phyloP scores from a whole-genome alignment of 2,888 invertebrate genomes.

The Paralinhomoeus sp. region DNA sequence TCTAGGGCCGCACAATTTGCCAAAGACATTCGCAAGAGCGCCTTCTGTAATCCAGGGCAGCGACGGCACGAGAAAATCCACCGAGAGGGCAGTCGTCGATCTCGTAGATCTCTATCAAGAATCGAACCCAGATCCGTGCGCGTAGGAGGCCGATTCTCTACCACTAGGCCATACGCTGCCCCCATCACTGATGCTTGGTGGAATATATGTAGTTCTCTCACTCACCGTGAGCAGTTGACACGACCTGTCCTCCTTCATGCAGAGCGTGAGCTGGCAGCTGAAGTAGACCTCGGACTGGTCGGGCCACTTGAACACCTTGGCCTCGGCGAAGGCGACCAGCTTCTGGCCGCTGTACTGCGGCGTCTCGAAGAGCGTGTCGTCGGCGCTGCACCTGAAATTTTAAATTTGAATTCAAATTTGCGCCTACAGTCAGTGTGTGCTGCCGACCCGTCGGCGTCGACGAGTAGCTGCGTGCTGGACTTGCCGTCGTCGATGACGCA shows the following conservation, averaged over 20 bases:
- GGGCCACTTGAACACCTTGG: constrained; percentile 7
- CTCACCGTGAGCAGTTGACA: no score
- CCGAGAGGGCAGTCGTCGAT: no score
- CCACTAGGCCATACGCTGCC: no score
- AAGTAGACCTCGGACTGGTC: constrained; percentile 6
- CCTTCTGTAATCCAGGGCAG: no score
- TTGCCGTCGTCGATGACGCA: constrained; percentile 7
- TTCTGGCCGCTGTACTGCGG: constrained; percentile 1
- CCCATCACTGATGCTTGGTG: no score
- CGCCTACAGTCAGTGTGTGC: neutral
- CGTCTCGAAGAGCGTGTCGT: constrained; percentile 1
- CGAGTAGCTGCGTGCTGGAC: constrained; percentile 1
- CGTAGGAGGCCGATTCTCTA: no score
- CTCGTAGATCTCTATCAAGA: no score
- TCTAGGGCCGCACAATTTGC: no score
- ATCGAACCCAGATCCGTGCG: no score
- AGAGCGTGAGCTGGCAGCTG: constrained; percentile 4
- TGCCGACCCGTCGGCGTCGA: constrained; percentile 3
- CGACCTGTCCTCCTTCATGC: constrained; percentile 2
- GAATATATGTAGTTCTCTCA: no score
- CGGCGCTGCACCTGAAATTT: constrained; percentile 1
- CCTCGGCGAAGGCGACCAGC: constrained; percentile 2
- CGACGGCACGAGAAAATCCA: no score
- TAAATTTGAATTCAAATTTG: neutral
- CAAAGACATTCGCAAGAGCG: no score